A percentile compares a stretch with the other conserved stretches of the same genome.
phyloP scores from a whole-genome alignment of 2,797 vertebrate genomes.

The Melanotaenia trifasciata region DNA sequence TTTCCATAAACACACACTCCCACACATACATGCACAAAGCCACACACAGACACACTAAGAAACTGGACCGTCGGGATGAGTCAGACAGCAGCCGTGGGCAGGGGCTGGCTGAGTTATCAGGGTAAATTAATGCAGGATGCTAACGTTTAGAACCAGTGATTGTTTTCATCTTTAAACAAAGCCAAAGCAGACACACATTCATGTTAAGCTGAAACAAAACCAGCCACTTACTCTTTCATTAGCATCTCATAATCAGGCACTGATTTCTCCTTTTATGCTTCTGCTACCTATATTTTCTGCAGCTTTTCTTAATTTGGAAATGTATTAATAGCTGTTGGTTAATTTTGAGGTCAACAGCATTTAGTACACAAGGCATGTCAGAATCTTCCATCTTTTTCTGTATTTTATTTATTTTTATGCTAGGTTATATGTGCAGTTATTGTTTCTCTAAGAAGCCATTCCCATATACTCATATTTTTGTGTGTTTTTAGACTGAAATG shows the following conservation, averaged over 20 bases:
- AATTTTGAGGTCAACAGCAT: constrained; percentile 42
- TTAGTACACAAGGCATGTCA: not conserved
- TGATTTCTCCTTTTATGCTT: constrained; percentile 14
- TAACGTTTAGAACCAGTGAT: constrained; percentile 29
- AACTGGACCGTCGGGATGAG: constrained; percentile 66
- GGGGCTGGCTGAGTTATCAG: constrained; percentile 69
- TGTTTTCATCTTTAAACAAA: constrained; percentile 48
- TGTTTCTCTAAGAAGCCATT: constrained; percentile 28
- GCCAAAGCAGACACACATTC: constrained; percentile 15
- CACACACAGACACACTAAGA: constrained; percentile 39
- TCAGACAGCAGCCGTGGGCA: constrained; percentile 72
- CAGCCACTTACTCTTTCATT: constrained; percentile 52
- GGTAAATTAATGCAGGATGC: constrained; percentile 61
- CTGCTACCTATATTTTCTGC: not conserved
- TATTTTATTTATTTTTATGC: not conserved
- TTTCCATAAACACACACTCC: constrained; percentile 69
- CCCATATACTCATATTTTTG: constrained; percentile 30
- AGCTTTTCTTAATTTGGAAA: not conserved
- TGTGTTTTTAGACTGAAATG: constrained; percentile 63
- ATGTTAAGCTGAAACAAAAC: constrained; percentile 32
- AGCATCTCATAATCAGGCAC: constrained; percentile 24
- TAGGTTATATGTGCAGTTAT: constrained; percentile 1
- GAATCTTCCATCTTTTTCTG: constrained; percentile 10
- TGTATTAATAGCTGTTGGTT: constrained; percentile 39
- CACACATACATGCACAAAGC: constrained; percentile 21